A percentile compares a stretch with the other conserved stretches of the same genome.
Conservation (phyloP, 2,797 vertebrate genomes). For the Acanthornis magna region DNA sequence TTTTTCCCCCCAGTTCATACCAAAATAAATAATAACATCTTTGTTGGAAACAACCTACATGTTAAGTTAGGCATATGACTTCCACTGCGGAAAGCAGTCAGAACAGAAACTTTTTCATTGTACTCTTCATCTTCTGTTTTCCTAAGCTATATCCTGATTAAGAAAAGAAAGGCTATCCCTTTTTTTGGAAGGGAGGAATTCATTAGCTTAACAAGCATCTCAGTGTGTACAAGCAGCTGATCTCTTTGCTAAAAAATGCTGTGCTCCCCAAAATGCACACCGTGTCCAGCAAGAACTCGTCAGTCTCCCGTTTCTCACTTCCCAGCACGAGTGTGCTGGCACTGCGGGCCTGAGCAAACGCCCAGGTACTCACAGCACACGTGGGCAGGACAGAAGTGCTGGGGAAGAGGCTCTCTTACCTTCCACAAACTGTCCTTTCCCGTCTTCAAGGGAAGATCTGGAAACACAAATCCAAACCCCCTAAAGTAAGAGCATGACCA, state of each 20-base stretch:
- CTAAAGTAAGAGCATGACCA: not conserved
- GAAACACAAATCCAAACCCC: conserved; percentile 35
- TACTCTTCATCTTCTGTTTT: not conserved
- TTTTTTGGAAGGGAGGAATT: not conserved
- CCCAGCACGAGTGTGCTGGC: not conserved
- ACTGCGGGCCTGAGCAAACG: not conserved
- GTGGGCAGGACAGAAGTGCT: not conserved
- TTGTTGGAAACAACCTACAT: not conserved
- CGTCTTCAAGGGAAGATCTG: conserved; percentile 47
- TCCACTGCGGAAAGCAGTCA: not conserved
- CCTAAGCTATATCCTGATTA: not conserved
- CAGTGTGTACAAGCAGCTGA: not conserved
- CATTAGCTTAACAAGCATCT: not conserved
- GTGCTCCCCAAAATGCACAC: not conserved
- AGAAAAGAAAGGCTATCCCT: not conserved
- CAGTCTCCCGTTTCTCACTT: not conserved
- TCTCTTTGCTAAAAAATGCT: not conserved
- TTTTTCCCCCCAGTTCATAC: not conserved
- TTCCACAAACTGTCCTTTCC: conserved; percentile 24
- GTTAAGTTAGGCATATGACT: not conserved
- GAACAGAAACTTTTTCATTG: not conserved
- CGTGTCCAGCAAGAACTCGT: not conserved
- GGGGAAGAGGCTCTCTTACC: conserved; percentile 53
- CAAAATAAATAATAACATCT: not conserved
- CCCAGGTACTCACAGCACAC: not conserved